Evolutionary conservation across 2,797 vertebrate species (phyloP), one percentile per base, ranked within the genome.

Genomic region (Spheniscus humboldti): DNA sequence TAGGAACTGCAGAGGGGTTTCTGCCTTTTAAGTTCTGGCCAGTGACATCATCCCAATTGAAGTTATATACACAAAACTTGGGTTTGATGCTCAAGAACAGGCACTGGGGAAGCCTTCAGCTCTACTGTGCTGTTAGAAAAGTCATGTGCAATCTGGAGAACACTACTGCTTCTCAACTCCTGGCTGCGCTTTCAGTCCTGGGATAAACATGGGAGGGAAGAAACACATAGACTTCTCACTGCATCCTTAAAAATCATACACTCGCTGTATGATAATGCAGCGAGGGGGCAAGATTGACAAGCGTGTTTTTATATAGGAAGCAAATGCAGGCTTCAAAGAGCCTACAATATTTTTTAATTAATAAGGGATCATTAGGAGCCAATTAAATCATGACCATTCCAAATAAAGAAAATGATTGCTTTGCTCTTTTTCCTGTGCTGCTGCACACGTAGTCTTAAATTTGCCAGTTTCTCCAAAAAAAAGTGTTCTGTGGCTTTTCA

Each of bases 291-390:
- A 82, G 94, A 89, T 7, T 83, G 86, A 89, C 86, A 87, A 92
- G 39, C 8, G 3, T 77, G 56, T 55, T 94, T 95, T 95, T 73
- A 93, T 68, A 73, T 30, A 76, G 74, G 56, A 91, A 96, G 83
- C 19, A 94, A 84, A 95, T 56, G 52, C 43, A 76, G 30, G 52
- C 63, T 92, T 95, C 94, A 96, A 94, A 95, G 67, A 95, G 48
- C 43, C 66, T 88, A 56, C 74, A 86, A 60, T 77, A 82, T 89
- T 89, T 95, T 96, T 94, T 89, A 96, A 95, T 93, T 95, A 94
- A 87, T 94, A 90, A 92, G 64, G 64, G 43, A 92, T 91, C 96
- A 93, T 78, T 91, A 83, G 91, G 72, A 97, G 64, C 75, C 86
- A 92, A 95, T 94, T 96, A 97, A 92, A 77, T 85, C 72, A 45